Conservation (phyloP, 2,888 invertebrate genomes). For the Candidula unifasciata region DNA sequence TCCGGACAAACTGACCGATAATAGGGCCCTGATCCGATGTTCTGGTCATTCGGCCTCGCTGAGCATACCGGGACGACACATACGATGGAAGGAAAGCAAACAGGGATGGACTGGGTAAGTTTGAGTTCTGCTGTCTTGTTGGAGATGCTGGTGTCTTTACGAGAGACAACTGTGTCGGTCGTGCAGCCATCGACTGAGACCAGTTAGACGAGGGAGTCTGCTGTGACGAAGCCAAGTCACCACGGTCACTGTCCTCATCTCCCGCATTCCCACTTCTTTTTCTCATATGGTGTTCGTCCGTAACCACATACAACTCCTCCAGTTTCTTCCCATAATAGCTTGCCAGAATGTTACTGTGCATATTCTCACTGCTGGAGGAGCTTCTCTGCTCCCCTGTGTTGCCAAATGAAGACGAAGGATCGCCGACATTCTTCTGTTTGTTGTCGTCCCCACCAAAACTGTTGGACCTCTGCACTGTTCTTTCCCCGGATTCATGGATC, state of each 20-base stretch:
- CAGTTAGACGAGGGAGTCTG: neutral
- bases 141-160: conserved; percentile 33
- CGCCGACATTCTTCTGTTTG: neutral
- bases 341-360: neutral
- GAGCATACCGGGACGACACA: conserved; percentile 48
- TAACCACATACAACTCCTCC: conserved; percentile 33
- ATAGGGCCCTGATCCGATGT: conserved; percentile 63
- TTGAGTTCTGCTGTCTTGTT: conserved; percentile 24
- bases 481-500: neutral
- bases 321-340: conserved; percentile 28
- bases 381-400: neutral
- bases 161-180: conserved; percentile 53
- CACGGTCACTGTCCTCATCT: neutral
- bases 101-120: conserved; percentile 56
- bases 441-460: neutral
- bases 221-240: neutral
- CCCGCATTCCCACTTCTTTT: neutral
- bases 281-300: conserved; percentile 26
- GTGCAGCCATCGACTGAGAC: conserved; percentile 14
- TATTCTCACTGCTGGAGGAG: neutral
- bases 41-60: conserved; percentile 44
- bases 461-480: neutral
- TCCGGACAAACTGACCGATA: conserved; percentile 66
- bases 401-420: too few relatives aligned
- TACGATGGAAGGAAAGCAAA: conserved; percentile 58